A percentile compares a stretch with the other conserved stretches of the same genome.
Evolutionary conservation across 2,888 invertebrate species (phyloP).

Genomic region (Agrotis exclamationis): DNA sequence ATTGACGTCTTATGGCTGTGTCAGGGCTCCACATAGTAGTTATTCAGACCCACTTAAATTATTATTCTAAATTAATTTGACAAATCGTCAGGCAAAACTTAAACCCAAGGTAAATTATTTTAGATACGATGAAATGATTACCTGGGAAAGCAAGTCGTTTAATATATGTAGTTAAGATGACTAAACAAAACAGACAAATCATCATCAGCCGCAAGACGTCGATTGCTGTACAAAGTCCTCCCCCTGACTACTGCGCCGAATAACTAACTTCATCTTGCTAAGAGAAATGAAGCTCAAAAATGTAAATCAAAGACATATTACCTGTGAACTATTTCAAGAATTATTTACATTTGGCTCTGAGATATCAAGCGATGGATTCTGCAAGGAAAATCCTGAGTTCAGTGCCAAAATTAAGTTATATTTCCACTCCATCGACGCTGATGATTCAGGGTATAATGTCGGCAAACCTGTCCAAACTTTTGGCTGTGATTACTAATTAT

Average conservation of each 20-base stretch:
- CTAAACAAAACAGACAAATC: too few relatives aligned
- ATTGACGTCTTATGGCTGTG: too few relatives aligned
- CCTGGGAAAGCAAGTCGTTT: not conserved
- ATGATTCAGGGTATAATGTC: conserved; percentile 79
- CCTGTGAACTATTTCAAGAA: conserved; percentile 71
- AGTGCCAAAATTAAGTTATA: conserved; percentile 86
- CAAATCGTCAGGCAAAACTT: too few relatives aligned
- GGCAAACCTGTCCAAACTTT: conserved; percentile 73
- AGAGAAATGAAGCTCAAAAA: conserved; percentile 44
- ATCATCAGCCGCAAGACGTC: too few relatives aligned
- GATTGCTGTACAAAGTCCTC: too few relatives aligned
- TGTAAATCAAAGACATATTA: conserved; percentile 51
- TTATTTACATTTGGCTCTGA: conserved; percentile 77
- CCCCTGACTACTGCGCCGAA: too few relatives aligned
- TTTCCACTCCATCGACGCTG: conserved; percentile 83
- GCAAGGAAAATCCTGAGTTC: conserved; percentile 75
- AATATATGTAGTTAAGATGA: not conserved
- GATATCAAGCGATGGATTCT: conserved; percentile 72
- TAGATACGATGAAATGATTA: not conserved
- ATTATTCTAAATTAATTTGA: too few relatives aligned
- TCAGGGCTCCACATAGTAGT: too few relatives aligned
- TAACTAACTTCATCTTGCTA: too few relatives aligned
- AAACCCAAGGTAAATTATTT: not conserved
- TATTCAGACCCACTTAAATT: too few relatives aligned
- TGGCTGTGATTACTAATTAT: conserved; percentile 84